These are phyloP conservation scores for Tenthredo notha DNA, from an alignment of 2,888 invertebrate genomes.

Conservation along the genomic window DNA sequence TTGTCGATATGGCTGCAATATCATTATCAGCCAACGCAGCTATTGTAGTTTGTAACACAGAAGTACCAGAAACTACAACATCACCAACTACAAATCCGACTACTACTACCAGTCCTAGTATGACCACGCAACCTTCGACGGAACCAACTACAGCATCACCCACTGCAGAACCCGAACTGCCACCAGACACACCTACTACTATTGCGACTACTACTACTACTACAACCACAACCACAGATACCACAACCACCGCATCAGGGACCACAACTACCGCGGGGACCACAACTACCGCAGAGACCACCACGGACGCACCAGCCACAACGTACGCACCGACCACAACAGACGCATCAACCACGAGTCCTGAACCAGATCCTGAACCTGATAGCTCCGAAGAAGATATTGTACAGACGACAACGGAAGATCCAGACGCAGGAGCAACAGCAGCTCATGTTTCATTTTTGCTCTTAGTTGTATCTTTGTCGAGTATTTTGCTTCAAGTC, in stretches of 20 bases:
- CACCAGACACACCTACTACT: too few relatives aligned
- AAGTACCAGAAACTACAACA: conserved; percentile 7
- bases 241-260: neutral
- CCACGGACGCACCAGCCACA: neutral
- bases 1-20: conserved; percentile 1
- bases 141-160: neutral
- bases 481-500: neutral
- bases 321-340: neutral
- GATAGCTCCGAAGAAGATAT: conserved; percentile 7
- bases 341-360: neutral
- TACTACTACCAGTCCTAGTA: conserved; percentile 1
- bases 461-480: conserved; percentile 12
- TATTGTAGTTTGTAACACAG: conserved; percentile 36
- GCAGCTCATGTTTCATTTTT: neutral
- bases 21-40: conserved; percentile 49
- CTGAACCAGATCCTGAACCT: conserved; percentile 7
- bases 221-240: neutral
- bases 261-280: neutral
- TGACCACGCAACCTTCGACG: neutral
- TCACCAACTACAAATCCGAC: neutral
- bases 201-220: neutral
- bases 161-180: neutral
- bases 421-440: conserved; percentile 16
- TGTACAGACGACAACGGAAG: conserved; percentile 21
- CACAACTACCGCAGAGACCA: neutral